phyloP scores from a whole-genome alignment of 1,140 invertebrate species.

The roundworm (Caenorhabditis elegans) region DNA sequence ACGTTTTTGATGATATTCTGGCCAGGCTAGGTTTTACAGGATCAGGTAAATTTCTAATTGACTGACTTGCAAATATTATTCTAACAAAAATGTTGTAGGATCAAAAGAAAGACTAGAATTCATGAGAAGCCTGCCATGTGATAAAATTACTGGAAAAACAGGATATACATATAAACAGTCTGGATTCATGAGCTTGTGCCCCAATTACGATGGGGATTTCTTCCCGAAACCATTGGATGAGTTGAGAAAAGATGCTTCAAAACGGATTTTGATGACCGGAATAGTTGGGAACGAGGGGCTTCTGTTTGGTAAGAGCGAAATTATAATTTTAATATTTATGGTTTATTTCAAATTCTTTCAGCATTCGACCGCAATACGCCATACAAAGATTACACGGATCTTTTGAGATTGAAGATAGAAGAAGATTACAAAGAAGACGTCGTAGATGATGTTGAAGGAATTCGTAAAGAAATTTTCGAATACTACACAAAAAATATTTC shows the following conservation, averaged over 20 bases:
- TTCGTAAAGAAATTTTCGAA: slow-evolving; percentile 36
- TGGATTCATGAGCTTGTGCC: slow-evolving; percentile 25
- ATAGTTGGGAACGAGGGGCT: slow-evolving; percentile 50
- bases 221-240: slow-evolving; percentile 41
- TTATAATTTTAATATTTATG: background rate
- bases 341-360: too few relatives aligned
- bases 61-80: too few relatives aligned
- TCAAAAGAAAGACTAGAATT: slow-evolving; percentile 35
- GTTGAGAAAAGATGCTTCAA: slow-evolving; percentile 37
- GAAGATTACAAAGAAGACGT: background rate
- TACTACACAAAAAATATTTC: slow-evolving; percentile 31
- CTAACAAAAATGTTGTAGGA: too few relatives aligned
- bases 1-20: background rate
- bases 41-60: background rate
- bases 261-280: slow-evolving; percentile 40
- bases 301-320: slow-evolving; percentile 37
- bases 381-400: background rate
- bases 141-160: slow-evolving; percentile 10
- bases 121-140: slow-evolving; percentile 32
- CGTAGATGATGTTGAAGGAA: slow-evolving; percentile 31
- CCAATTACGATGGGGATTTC: slow-evolving; percentile 50
- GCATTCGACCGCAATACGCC: background rate
- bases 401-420: background rate
- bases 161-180: background rate
- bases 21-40: background rate